A percentile compares a stretch with the other conserved stretches of the same genome.
Conservation (phyloP, 2,113 vertebrate genomes). For the Pithys albifrons region DNA sequence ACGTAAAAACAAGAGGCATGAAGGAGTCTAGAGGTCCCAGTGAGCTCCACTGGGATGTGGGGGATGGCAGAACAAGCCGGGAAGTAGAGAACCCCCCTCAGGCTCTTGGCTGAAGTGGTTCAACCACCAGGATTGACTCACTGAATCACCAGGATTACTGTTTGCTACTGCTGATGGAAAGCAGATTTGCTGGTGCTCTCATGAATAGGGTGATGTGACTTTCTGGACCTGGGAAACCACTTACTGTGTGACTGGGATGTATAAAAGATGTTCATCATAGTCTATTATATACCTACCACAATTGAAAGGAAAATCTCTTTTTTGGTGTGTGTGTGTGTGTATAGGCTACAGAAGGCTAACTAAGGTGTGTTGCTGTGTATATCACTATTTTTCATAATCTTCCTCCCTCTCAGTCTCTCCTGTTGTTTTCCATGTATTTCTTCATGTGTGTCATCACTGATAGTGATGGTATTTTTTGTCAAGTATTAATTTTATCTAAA, state of each 20-base stretch:
- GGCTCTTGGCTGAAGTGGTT: not conserved
- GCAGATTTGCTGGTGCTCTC: not conserved
- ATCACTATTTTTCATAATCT: not conserved
- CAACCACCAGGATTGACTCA: not conserved
- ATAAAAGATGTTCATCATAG: not conserved
- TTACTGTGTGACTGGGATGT: not conserved
- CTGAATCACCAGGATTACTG: not conserved
- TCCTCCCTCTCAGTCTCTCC: not conserved
- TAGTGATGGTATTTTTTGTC: not conserved
- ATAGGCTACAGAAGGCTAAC: not conserved
- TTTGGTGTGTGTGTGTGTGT: not conserved
- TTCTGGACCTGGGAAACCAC: not conserved
- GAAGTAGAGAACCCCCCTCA: not conserved
- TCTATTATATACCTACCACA: not conserved
- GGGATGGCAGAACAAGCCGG: rapidly evolving
- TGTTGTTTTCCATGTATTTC: not conserved
- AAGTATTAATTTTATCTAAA: not conserved
- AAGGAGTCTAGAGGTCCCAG: not conserved
- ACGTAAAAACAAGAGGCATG: not conserved
- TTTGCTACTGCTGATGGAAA: not conserved
- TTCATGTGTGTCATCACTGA: rapidly evolving
- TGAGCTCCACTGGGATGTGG: rapidly evolving
- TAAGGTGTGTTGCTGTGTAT: not conserved
- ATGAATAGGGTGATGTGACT: not conserved
- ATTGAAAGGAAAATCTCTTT: not conserved